These are phyloP conservation scores for Pteronura brasiliensis DNA, from an alignment of 2,113 vertebrate species.

Conservation along the genomic window DNA sequence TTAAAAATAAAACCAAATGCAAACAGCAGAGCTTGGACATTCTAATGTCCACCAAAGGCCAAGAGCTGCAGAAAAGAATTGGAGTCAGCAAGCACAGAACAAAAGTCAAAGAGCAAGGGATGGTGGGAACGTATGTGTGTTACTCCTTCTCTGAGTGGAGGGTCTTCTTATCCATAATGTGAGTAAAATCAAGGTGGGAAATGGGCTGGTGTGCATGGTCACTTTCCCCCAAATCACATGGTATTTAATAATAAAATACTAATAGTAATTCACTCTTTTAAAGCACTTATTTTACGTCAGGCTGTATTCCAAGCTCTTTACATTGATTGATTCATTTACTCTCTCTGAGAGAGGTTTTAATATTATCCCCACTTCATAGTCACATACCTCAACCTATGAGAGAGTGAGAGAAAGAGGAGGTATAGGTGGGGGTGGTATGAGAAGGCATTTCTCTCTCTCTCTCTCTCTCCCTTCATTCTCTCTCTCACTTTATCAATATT, in stretches of 20 bases:
- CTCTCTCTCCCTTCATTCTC: conserved; percentile 20
- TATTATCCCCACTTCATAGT: not conserved
- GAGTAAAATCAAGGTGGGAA: not conserved
- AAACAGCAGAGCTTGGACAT: not conserved
- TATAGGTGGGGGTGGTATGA: not conserved
- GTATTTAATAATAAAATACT: not conserved
- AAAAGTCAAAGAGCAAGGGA: not conserved
- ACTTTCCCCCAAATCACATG: not conserved
- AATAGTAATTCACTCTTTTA: not conserved
- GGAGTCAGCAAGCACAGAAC: not conserved
- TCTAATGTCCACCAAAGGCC: not conserved
- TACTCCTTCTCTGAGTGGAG: not conserved
- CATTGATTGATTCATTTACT: not conserved
- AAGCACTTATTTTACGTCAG: not conserved
- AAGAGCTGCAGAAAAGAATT: not conserved
- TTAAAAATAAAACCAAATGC: not conserved
- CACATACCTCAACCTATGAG: not conserved
- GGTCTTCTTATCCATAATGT: not conserved
- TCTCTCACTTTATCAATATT: conserved; percentile 82
- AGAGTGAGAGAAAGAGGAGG: too few relatives aligned
- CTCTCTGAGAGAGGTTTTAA: not conserved
- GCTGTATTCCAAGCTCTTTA: not conserved
- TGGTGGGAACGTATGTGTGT: not conserved
- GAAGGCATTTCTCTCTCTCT: not conserved
- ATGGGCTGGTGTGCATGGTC: not conserved